Base-by-base conservation (phyloP, 1,140 invertebrate species). In the Drosophila neocordata region DNA sequence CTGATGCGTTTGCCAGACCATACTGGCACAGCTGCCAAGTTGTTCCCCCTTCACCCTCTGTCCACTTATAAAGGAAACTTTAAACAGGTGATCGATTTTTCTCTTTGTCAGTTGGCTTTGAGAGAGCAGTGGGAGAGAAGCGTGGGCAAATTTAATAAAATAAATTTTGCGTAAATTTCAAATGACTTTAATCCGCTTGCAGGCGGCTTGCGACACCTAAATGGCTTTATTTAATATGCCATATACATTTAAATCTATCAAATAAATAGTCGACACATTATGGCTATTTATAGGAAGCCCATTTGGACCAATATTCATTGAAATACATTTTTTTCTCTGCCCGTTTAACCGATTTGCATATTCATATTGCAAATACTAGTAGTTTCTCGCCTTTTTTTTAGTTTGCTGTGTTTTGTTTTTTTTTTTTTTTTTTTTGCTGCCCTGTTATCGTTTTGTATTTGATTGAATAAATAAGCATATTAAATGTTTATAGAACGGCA, bases 71-170 rank as follows among this genome's bases (percentile, higher is more conserved):
- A 11, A 1, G 12, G 4, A 1, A 51, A 64, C 80, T 79, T 83
- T 79, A 83, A 84, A 55, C 80, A 83, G 80, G 80, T 83, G 80
- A 83, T 83, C 80, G 80, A 84, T 83, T 79, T 82, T 83, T 72
- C 52, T 76, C 57, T 44, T 56, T 60, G 56, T 63, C 66, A 69
- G 57, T 38, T 65, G 59, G n/a, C 48, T 52, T 38, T 37, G 24
- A 24, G 24, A 4, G 1, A 4, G 24, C 5, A 24, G 27, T 6
- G 27, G 27, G 24, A 4, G 24, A 4, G 24, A 31, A 31, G 27
- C 4, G 27, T 6, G 3, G 27, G 41, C 38, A 60, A 80, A 85
- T 80, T 80, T 68, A 84, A 83, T 84, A 59, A 65, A 69, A 77
- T 31, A 20, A 35, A 20, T 31, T 31, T 56, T 66, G 13, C 9